phyloP scores from a whole-genome alignment of 1,140 invertebrate species.

The Venturia canescens region DNA sequence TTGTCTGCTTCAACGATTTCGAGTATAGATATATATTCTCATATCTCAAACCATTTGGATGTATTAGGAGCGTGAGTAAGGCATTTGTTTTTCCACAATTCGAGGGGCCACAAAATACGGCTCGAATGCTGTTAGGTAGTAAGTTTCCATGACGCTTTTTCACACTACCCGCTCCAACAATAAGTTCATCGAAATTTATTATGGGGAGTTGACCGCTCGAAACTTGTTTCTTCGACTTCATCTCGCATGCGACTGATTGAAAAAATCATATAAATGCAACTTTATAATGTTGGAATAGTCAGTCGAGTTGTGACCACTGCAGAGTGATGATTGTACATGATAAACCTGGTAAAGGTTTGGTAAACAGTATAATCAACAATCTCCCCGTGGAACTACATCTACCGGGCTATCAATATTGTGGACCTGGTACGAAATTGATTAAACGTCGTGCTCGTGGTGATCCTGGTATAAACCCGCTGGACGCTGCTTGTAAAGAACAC shows the following conservation, averaged over 20 bases:
- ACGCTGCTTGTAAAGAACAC: too few species aligned
- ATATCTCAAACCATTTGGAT: not conserved
- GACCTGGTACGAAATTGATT: too few species aligned
- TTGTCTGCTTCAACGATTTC: not conserved
- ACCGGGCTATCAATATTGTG: too few species aligned
- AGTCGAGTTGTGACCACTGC: too few species aligned
- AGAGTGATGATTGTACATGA: too few species aligned
- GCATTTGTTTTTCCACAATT: slow-evolving; percentile 26
- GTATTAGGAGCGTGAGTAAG: slow-evolving; percentile 10
- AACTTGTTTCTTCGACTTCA: not conserved
- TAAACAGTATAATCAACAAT: too few species aligned
- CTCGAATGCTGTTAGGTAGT: not conserved
- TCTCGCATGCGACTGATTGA: not conserved
- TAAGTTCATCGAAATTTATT: slow-evolving; percentile 35
- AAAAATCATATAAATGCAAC: not conserved
- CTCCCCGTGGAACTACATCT: too few species aligned
- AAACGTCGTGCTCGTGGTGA: too few species aligned
- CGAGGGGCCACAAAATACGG: not conserved
- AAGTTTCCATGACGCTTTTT: slow-evolving; percentile 10
- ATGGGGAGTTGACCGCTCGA: slow-evolving; percentile 8
- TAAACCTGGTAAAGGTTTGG: too few species aligned
- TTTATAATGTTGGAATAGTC: too few species aligned
- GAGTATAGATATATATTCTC: not conserved
- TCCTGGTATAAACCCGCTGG: too few species aligned
- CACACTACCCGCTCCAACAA: not conserved